Evolutionary conservation across 2,888 invertebrate genomes (phyloP).

Genomic region (Zaprionus lineosus): DNA sequence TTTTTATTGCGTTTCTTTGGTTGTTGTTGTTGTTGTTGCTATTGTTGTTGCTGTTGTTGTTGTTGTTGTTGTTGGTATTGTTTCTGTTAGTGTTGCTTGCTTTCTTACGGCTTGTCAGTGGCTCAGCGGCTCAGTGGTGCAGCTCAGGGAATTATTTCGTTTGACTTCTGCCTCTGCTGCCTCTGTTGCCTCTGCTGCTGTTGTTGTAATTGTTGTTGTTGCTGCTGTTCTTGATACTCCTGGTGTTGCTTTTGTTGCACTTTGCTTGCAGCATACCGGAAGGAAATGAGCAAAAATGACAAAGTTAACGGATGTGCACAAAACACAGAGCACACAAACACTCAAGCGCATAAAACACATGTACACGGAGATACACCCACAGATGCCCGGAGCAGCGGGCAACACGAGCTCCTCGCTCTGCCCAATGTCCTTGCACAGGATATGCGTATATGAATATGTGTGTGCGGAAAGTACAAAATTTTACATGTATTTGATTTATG

Average conservation of each 20-base stretch:
- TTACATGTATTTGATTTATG: slow-evolving; percentile 79
- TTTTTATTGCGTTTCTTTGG: slow-evolving; percentile 21
- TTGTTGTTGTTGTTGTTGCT: slow-evolving; percentile 25
- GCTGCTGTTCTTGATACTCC: slow-evolving; percentile 14
- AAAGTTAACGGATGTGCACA: slow-evolving; percentile 80
- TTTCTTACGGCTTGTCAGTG: slow-evolving; percentile 75
- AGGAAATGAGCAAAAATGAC: slow-evolving; percentile 79
- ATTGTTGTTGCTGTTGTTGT: slow-evolving; percentile 24
- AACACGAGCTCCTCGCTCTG: slow-evolving; percentile 31
- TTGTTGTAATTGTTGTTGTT: slow-evolving; percentile 38
- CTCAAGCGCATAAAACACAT: no score
- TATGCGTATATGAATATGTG: no score
- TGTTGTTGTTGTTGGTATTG: no score
- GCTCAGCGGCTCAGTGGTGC: slow-evolving; percentile 67
- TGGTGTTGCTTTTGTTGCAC: slow-evolving; percentile 52
- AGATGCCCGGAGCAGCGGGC: background rate
- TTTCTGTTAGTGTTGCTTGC: slow-evolving; percentile 44
- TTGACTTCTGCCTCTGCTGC: slow-evolving; percentile 30
- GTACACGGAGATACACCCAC: slow-evolving; percentile 1
- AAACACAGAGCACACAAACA: slow-evolving; percentile 57
- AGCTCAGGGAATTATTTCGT: slow-evolving; percentile 67
- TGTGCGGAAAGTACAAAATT: slow-evolving; percentile 77
- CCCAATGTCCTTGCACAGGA: slow-evolving; percentile 69
- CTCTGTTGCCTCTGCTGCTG: slow-evolving; percentile 51
- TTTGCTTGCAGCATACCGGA: slow-evolving; percentile 72